Conservation (phyloP, 2,113 vertebrate genomes). For the Podarcis raffonei region DNA sequence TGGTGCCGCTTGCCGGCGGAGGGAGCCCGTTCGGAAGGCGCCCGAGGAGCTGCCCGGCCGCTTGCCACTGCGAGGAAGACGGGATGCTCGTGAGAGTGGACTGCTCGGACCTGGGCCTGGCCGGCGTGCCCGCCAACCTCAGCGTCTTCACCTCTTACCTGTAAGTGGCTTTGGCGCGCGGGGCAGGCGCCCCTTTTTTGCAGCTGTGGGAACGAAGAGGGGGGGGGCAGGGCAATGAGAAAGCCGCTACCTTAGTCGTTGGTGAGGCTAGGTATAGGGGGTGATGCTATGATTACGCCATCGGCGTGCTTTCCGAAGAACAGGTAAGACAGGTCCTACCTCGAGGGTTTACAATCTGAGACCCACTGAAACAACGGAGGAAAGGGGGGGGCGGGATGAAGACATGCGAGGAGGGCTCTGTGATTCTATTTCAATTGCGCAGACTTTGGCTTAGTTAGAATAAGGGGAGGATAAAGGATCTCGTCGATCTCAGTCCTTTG, state of each 20-base stretch:
- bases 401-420: background rate
- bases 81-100: constrained; percentile 78
- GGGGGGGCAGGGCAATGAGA: background rate
- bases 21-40: constrained; percentile 19
- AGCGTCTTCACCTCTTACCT: constrained; percentile 84
- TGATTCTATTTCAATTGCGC: background rate
- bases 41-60: constrained; percentile 72
- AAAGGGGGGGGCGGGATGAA: too few species aligned
- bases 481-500: too few species aligned
- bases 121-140: constrained; percentile 78
- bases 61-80: constrained; percentile 80
- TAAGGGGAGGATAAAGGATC: too few species aligned
- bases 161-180: constrained; percentile 70
- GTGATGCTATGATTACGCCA: too few species aligned
- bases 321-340: too few species aligned
- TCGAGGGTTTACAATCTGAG: too few species aligned
- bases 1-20: background rate
- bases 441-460: too few species aligned
- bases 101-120: constrained; percentile 83
- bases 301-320: too few species aligned
- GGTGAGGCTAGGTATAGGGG: too few species aligned
- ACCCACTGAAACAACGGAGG: too few species aligned
- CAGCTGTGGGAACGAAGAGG: background rate
- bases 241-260: too few species aligned
- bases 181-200: background rate